Percentiles rank a stretch among this genome's conserved stretches.
Conservation (phyloP, 1,140 invertebrate genomes). For the Chrysomallon squamiferum region DNA sequence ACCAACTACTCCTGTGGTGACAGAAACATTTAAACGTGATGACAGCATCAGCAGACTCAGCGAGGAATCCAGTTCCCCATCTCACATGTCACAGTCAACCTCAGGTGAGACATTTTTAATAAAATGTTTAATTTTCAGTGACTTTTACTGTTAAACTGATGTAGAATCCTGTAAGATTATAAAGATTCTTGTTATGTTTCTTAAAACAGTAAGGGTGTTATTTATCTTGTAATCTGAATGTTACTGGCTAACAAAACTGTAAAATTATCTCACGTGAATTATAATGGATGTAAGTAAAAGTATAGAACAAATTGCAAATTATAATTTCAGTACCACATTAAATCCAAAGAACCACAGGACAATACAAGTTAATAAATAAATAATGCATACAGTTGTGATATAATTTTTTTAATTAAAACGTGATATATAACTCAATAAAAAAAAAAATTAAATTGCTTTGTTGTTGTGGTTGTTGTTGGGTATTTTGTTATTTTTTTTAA, state of each 20-base stretch:
- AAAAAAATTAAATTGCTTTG: too few relatives aligned
- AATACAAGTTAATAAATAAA: too few relatives aligned
- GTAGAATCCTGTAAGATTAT: background rate
- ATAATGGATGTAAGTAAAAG: background rate
- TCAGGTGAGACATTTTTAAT: background rate
- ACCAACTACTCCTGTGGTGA: background rate
- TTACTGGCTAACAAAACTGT: background rate
- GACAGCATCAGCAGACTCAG: conserved; percentile 35
- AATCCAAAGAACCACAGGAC: too few relatives aligned
- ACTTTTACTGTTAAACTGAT: background rate
- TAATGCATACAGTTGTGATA: too few relatives aligned
- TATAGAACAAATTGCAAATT: too few relatives aligned
- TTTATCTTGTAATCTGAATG: background rate
- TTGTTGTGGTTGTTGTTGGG: too few relatives aligned
- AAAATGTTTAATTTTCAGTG: background rate
- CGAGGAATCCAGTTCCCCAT: conserved; percentile 38
- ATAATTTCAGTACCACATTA: too few relatives aligned
- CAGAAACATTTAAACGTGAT: background rate
- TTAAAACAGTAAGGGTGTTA: background rate
- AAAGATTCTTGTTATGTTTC: background rate
- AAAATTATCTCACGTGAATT: background rate
- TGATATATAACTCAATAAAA: too few relatives aligned
- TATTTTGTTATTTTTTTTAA: too few relatives aligned
- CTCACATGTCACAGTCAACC: conserved; percentile 12
- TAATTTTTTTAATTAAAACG: too few relatives aligned